These are phyloP conservation scores for Drosophila eohydei DNA, from an alignment of 2,888 invertebrate genomes.

Conservation along the genomic window DNA sequence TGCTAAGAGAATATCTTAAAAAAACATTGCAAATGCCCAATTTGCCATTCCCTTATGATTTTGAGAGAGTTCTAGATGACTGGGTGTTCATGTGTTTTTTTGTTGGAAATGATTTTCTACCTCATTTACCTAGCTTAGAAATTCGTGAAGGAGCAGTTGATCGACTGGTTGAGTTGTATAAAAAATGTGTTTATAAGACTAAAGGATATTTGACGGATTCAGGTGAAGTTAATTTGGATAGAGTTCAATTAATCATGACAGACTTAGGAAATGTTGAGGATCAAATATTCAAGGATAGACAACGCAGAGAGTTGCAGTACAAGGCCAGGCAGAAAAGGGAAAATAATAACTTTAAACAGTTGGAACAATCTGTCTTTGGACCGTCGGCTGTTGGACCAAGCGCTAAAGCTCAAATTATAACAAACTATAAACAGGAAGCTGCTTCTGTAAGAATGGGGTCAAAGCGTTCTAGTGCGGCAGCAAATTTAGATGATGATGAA, in stretches of 20 bases:
- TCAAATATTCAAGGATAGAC: constrained; percentile 97
- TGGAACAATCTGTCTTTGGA: constrained; percentile 90
- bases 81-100: constrained; percentile 99
- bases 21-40: constrained; percentile 95
- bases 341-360: constrained; percentile 88
- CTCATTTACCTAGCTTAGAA: constrained; percentile 98
- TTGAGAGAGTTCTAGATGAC: constrained; percentile 98
- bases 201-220: constrained; percentile 97
- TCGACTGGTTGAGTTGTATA: constrained; percentile 95
- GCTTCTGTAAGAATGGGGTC: constrained; percentile 85
- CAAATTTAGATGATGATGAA: constrained; percentile 83
- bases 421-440: constrained; percentile 91
- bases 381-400: constrained; percentile 88
- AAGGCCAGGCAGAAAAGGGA: constrained; percentile 89
- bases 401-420: constrained; percentile 85
- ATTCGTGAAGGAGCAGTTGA: constrained; percentile 99
- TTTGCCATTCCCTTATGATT: constrained; percentile 96
- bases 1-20: constrained; percentile 96
- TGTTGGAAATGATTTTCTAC: constrained; percentile 99
- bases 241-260: constrained; percentile 97
- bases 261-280: constrained; percentile 98
- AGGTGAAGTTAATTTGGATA: constrained; percentile 95
- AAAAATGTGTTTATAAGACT: constrained; percentile 97
- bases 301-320: constrained; percentile 93
- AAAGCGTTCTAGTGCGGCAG: constrained; percentile 59